Evolutionary conservation across 2,888 invertebrate genomes (phyloP).

Genomic region (Sesia apiformis): DNA sequence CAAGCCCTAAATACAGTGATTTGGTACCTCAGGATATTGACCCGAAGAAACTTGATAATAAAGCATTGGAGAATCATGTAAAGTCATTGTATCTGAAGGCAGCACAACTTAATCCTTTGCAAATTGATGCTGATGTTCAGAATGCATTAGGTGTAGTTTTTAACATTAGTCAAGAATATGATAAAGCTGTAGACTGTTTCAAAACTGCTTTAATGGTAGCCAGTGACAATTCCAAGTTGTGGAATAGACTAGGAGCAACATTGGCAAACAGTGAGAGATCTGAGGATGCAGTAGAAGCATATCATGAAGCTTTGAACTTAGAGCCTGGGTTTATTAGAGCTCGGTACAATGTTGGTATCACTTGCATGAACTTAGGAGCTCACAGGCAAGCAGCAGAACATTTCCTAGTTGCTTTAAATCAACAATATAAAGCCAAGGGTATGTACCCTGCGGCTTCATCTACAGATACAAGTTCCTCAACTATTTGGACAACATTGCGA

Average conservation of each 20-base stretch:
- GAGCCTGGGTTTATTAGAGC: slow-evolving; percentile 98
- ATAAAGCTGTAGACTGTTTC: slow-evolving; percentile 98
- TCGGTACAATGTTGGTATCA: slow-evolving; percentile 97
- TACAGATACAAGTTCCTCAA: slow-evolving; percentile 83
- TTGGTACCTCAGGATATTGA: slow-evolving; percentile 75
- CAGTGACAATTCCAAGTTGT: slow-evolving; percentile 89
- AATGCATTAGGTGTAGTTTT: slow-evolving; percentile 96
- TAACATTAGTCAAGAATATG: slow-evolving; percentile 94
- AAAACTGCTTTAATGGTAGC: slow-evolving; percentile 88
- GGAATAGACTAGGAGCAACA: slow-evolving; percentile 98
- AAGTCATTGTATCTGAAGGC: slow-evolving; percentile 85
- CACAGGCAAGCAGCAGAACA: slow-evolving; percentile 97
- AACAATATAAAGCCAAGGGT: slow-evolving; percentile 81
- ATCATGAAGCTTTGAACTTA: slow-evolving; percentile 90
- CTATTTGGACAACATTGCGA: slow-evolving; percentile 94
- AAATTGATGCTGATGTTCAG: slow-evolving; percentile 92
- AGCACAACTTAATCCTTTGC: slow-evolving; percentile 82
- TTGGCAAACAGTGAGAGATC: slow-evolving; percentile 95
- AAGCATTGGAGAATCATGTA: slow-evolving; percentile 74
- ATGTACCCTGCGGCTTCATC: slow-evolving; percentile 39
- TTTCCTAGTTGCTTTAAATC: slow-evolving; percentile 92
- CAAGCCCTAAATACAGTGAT: slow-evolving; percentile 87
- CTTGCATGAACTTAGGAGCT: slow-evolving; percentile 96
- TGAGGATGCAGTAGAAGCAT: slow-evolving; percentile 97
- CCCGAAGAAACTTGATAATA: slow-evolving; percentile 49